Evolutionary conservation across 1,140 invertebrate genomes (phyloP).

Genomic region (Anastrepha obliqua): DNA sequence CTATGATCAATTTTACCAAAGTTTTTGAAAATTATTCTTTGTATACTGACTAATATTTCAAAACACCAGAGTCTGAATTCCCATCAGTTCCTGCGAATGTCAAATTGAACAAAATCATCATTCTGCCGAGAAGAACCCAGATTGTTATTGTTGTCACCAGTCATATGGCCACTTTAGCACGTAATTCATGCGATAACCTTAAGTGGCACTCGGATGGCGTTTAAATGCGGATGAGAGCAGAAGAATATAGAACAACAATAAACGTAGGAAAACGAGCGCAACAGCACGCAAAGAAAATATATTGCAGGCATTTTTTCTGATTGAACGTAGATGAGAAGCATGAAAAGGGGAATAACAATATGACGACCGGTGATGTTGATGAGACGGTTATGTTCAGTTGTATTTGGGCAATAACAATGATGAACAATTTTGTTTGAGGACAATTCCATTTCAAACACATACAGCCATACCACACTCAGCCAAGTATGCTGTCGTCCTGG

Average conservation of each 20-base stretch:
- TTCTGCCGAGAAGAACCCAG: neutral
- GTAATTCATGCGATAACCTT: constrained; percentile 47
- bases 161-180: constrained; percentile 52
- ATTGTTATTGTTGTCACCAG: constrained; percentile 26
- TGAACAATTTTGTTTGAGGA: neutral
- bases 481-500: neutral
- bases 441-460: neutral
- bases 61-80: no score
- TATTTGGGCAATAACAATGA: neutral
- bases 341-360: neutral
- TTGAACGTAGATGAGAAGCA: neutral
- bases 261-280: neutral
- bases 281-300: constrained; percentile 52
- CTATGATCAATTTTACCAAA: no score
- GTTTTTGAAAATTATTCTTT: no score
- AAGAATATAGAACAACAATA: constrained; percentile 38
- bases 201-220: constrained; percentile 23
- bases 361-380: neutral
- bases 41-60: no score
- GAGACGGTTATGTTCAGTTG: neutral
- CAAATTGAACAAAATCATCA: neutral
- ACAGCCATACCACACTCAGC: neutral
- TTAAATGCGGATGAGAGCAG: constrained; percentile 25
- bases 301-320: neutral
- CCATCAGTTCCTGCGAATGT: no score